Percentiles rank a stretch among this genome's conserved stretches.
Evolutionary conservation across 2,797 vertebrate genomes (phyloP).

Genomic region (Tapera naevia): DNA sequence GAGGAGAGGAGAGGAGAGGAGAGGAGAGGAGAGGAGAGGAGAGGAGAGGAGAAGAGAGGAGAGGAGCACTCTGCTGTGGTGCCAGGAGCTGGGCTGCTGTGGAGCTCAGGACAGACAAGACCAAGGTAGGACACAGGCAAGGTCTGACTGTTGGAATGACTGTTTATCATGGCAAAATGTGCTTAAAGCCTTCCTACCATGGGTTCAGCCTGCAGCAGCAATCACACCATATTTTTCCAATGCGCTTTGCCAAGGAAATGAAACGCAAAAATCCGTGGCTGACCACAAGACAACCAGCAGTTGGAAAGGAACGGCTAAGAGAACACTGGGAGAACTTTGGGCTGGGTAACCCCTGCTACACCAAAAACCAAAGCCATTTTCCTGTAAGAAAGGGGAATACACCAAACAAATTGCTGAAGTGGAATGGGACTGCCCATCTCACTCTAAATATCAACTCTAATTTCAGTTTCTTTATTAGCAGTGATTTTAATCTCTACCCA

Average conservation of each 20-base stretch:
- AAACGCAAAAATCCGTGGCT: not conserved
- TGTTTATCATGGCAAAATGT: accelerated
- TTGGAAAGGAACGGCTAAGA: not conserved
- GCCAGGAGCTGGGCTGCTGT: not conserved
- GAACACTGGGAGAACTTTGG: not conserved
- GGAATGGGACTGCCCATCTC: not conserved
- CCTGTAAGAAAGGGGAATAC: not conserved
- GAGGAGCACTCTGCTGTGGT: accelerated
- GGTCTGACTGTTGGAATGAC: not conserved
- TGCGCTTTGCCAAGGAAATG: not conserved
- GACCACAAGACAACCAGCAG: not conserved
- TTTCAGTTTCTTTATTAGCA: conserved; percentile 56
- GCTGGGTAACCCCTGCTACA: not conserved
- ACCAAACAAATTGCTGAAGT: not conserved
- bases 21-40: not conserved
- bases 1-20: not conserved
- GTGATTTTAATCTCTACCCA: conserved; percentile 51
- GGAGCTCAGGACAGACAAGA: accelerated
- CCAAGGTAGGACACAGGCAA: not conserved
- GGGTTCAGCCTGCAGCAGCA: too few relatives aligned
- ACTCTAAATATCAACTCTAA: not conserved
- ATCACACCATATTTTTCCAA: not conserved
- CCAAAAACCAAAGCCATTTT: not conserved
- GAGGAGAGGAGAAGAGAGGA: not conserved
- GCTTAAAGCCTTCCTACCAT: not conserved